Conservation (phyloP, 2,797 vertebrate species). For the Chelonia mydas region DNA sequence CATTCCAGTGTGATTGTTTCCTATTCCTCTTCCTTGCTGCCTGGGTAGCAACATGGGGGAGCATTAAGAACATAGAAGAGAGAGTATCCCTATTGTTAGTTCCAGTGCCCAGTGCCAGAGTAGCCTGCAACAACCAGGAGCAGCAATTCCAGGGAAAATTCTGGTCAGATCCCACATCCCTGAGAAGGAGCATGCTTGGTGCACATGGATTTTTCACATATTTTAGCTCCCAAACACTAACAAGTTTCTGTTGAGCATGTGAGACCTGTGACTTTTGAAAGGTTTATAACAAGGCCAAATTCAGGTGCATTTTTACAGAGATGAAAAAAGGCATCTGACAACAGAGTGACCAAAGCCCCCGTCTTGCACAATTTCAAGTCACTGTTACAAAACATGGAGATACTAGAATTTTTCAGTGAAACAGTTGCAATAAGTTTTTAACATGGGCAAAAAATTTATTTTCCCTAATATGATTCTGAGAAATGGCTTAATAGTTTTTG, state of each 20-base stretch:
- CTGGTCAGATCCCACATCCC: background rate
- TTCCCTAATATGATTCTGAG: background rate
- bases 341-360: conserved; percentile 5
- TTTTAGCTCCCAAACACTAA: conserved; percentile 18
- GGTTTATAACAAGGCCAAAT: background rate
- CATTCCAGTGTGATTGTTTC: background rate
- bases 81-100: background rate
- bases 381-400: conserved; percentile 11
- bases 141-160: no score
- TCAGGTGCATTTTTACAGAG: conserved; percentile 15
- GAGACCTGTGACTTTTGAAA: conserved; percentile 2
- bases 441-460: background rate
- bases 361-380: background rate
- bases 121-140: no score
- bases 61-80: background rate
- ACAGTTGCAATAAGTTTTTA: background rate
- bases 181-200: background rate
- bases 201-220: background rate
- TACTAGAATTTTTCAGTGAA: no score
- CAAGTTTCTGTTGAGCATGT: background rate
- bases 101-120: no score
- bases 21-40: background rate
- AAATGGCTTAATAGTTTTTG: background rate
- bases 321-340: background rate
- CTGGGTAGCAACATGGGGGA: background rate